A percentile compares a stretch with the other conserved stretches of the same genome.
Evolutionary conservation across 2,888 invertebrate genomes (phyloP).

Genomic region (Pterostichus niger): DNA sequence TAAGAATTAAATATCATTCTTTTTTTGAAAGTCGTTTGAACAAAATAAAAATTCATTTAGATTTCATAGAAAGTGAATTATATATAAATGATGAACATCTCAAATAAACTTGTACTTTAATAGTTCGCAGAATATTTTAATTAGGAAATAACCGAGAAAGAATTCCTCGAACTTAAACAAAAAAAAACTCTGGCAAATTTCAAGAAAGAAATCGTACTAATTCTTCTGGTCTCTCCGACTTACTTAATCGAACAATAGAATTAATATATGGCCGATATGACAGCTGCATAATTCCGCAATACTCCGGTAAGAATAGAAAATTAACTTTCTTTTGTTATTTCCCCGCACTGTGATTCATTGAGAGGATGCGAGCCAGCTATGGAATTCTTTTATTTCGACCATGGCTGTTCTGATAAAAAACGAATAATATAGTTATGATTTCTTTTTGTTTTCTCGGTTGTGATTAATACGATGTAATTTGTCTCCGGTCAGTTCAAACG

Average conservation of each 20-base stretch:
- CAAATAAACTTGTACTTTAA: constrained; percentile 29
- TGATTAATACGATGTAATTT: constrained; percentile 63
- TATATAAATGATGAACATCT: constrained; percentile 12
- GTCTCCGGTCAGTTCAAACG: constrained; percentile 61
- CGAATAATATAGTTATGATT: constrained; percentile 64
- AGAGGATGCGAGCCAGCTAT: constrained; percentile 37
- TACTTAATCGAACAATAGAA: constrained; percentile 57
- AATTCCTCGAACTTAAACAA: constrained; percentile 24
- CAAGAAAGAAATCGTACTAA: constrained; percentile 2
- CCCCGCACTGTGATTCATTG: constrained; percentile 53
- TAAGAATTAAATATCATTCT: not conserved
- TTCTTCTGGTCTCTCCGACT: constrained; percentile 26
- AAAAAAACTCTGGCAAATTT: not conserved
- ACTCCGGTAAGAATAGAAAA: constrained; percentile 64
- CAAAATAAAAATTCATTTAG: constrained; percentile 21
- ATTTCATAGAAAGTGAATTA: not conserved
- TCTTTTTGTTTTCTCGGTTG: constrained; percentile 61
- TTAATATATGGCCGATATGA: constrained; percentile 62
- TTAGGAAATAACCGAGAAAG: constrained; percentile 28
- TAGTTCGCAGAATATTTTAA: constrained; percentile 39
- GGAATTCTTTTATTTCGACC: constrained; percentile 63
- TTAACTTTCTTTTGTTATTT: constrained; percentile 65
- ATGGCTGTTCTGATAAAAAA: constrained; percentile 50
- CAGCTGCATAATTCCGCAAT: constrained; percentile 67
- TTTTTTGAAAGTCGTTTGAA: constrained; percentile 34